Conservation (phyloP, 1,140 invertebrate genomes). For the Aphaenogaster ashmeadi region DNA sequence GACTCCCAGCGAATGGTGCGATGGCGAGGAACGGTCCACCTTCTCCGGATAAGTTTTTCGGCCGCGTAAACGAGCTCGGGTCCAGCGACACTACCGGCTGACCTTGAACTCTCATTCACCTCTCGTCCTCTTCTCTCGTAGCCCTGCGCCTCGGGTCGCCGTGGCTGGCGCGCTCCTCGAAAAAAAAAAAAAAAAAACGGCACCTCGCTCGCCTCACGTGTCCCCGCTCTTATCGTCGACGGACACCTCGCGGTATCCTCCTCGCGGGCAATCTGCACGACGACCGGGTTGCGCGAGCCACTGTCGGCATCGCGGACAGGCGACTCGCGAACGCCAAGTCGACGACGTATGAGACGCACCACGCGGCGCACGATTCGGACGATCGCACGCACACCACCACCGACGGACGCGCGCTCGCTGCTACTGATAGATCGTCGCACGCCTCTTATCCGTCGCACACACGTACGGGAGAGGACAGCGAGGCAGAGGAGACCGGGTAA, state of each 20-base stretch:
- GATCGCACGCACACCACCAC: background rate
- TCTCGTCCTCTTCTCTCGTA: conserved; percentile 21
- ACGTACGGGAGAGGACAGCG: background rate
- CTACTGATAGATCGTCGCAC: conserved; percentile 60
- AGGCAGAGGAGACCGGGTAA: background rate
- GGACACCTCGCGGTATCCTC: background rate
- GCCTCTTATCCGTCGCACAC: conserved; percentile 62
- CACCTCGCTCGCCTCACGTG: background rate
- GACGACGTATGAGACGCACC: conserved; percentile 15
- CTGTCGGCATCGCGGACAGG: conserved; percentile 48
- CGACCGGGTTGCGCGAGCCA: conserved; percentile 10
- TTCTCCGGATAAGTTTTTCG: conserved; percentile 47
- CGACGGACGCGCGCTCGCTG: conserved; percentile 19
- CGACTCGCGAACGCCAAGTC: conserved; percentile 8
- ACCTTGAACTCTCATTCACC: conserved; percentile 78
- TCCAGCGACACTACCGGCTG: conserved; percentile 44
- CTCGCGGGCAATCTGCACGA: conserved; percentile 25
- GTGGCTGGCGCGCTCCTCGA: no score
- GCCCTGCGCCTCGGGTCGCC: no score
- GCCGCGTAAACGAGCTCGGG: conserved; percentile 39
- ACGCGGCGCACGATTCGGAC: background rate
- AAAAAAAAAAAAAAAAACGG: no score
- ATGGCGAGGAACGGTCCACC: conserved; percentile 20
- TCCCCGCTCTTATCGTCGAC: background rate
- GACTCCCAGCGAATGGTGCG: background rate